A percentile compares a stretch with the other conserved stretches of the same genome.
Conservation (phyloP, 2,797 vertebrate genomes). For the Distichodus sexfasciatus region DNA sequence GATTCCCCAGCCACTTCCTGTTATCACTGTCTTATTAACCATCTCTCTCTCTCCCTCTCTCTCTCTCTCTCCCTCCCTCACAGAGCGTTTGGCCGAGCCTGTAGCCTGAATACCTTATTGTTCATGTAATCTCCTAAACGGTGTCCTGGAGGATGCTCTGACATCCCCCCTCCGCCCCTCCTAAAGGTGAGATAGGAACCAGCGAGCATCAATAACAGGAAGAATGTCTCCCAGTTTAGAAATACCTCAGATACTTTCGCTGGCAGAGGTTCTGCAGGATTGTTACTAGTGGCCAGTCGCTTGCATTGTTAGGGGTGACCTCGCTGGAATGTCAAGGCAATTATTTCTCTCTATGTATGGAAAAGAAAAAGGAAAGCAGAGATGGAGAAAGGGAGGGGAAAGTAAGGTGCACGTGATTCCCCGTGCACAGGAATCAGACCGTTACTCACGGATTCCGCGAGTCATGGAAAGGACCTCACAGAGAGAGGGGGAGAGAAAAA, state of each 20-base stretch:
- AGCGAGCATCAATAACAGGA: constrained; percentile 51
- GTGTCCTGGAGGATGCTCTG: constrained; percentile 32
- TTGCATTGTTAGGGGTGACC: constrained; percentile 53
- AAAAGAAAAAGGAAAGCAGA: constrained; percentile 33
- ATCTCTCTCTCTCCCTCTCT: constrained; percentile 4
- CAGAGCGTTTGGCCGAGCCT: constrained; percentile 21
- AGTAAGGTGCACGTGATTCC: constrained; percentile 41
- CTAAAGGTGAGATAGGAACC: constrained; percentile 49
- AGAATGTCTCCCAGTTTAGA: constrained; percentile 51
- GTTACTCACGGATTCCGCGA: constrained; percentile 47
- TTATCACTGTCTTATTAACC: constrained; percentile 29
- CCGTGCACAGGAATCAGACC: constrained; percentile 39
- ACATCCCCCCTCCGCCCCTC: constrained; percentile 25
- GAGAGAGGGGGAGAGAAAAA: constrained; percentile 37
- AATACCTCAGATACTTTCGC: constrained; percentile 51
- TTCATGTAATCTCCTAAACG: constrained; percentile 37
- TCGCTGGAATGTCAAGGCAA: constrained; percentile 54
- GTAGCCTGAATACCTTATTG: constrained; percentile 31
- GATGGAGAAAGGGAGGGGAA: constrained; percentile 22
- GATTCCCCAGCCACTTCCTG: constrained; percentile 38
- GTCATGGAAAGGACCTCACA: constrained; percentile 41
- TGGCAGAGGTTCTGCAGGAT: constrained; percentile 29
- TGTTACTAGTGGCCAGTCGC: constrained; percentile 39
- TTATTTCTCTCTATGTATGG: constrained; percentile 44
- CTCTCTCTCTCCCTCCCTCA: too few relatives aligned